Percentiles rank a stretch among this genome's conserved stretches.
Conservation (phyloP, 2,888 invertebrate species). For the Lasioglossum malachurum region DNA sequence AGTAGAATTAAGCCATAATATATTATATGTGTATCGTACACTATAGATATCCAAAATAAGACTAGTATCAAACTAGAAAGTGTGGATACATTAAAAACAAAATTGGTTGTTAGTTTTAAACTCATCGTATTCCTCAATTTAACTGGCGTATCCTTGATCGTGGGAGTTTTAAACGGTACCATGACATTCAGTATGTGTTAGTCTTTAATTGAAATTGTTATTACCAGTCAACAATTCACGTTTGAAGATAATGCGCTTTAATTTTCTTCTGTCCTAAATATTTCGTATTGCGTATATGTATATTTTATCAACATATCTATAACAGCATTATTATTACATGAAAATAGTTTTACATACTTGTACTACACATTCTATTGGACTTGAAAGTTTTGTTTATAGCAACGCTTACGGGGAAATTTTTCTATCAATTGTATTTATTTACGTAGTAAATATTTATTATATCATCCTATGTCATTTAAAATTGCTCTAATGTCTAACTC, state of each 20-base stretch:
- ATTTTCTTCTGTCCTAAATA: slow-evolving; percentile 20
- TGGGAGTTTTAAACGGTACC: slow-evolving; percentile 11
- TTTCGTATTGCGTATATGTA: slow-evolving; percentile 11
- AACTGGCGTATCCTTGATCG: slow-evolving; percentile 4
- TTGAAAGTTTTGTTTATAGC: not conserved
- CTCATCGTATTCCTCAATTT: not conserved
- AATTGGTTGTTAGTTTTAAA: not conserved
- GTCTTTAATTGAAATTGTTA: slow-evolving; percentile 22
- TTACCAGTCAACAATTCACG: not conserved
- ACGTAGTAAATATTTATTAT: slow-evolving; percentile 13
- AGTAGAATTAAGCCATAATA: not conserved
- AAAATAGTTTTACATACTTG: slow-evolving; percentile 42
- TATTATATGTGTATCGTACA: not conserved
- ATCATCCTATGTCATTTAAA: slow-evolving; percentile 28
- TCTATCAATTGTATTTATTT: not conserved
- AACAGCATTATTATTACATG: slow-evolving; percentile 27
- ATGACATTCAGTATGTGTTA: slow-evolving; percentile 30
- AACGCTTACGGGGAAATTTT: slow-evolving; percentile 16
- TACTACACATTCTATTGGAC: slow-evolving; percentile 19
- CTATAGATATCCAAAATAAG: not conserved
- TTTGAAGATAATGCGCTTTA: slow-evolving; percentile 15
- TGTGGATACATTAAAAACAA: slow-evolving; percentile 2
- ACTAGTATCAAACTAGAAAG: slow-evolving; percentile 29
- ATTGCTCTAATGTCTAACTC: slow-evolving; percentile 22
- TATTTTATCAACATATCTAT: slow-evolving; percentile 12